phyloP scores from a whole-genome alignment of 2,113 vertebrate species.

The Euleptes europaea region DNA sequence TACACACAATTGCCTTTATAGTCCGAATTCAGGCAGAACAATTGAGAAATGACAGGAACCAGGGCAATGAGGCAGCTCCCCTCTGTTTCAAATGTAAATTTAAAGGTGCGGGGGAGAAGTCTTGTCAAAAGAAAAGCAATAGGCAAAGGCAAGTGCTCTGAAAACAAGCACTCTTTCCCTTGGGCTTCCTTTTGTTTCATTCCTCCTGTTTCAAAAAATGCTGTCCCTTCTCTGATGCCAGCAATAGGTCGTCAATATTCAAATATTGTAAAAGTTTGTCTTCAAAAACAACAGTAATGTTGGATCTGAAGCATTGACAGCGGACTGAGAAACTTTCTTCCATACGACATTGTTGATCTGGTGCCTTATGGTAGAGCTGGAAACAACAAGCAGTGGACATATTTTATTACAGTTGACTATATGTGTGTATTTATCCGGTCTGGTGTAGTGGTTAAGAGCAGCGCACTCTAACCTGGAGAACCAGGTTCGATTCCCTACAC shows the following conservation, averaged over 20 bases:
- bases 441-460: too few species aligned
- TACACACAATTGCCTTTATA: constrained; percentile 7
- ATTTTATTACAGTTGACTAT: not conserved
- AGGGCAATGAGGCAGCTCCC: not conserved
- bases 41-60: constrained; percentile 32
- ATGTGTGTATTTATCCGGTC: not conserved
- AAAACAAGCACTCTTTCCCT: constrained; percentile 40
- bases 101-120: not conserved
- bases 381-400: constrained; percentile 1
- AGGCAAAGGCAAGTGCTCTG: constrained; percentile 31
- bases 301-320: not conserved
- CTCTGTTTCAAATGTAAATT: constrained; percentile 16
- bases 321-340: constrained; percentile 1
- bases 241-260: not conserved
- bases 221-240: not conserved
- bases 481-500: too few species aligned
- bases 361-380: constrained; percentile 3
- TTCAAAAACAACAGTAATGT: not conserved
- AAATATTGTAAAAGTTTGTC: not conserved
- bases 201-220: constrained; percentile 25
- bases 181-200: constrained; percentile 16
- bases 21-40: constrained; percentile 17
- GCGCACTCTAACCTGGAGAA: too few species aligned
- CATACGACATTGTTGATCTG: constrained; percentile 5
- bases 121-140: constrained; percentile 9